phyloP scores from a whole-genome alignment of 2,888 invertebrate species.

The Coronaproctus castanopsis region DNA sequence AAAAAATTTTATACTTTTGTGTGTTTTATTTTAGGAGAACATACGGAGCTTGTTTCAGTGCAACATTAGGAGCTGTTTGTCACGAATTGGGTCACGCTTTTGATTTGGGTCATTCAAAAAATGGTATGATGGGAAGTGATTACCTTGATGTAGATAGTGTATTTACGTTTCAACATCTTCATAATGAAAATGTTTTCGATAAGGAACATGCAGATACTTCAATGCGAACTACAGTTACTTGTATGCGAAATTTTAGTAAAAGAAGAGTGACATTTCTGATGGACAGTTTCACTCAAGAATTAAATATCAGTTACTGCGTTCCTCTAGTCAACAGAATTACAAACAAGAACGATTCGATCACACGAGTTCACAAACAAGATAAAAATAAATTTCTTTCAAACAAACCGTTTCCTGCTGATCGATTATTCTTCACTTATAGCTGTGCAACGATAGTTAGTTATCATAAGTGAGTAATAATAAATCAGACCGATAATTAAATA shows the following conservation, averaged over 20 bases:
- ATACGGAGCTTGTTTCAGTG: conserved; percentile 53
- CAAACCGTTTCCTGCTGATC: conserved; percentile 16
- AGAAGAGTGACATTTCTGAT: background rate
- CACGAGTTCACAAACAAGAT: background rate
- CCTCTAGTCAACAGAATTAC: background rate
- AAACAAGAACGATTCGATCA: background rate
- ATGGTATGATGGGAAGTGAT: conserved; percentile 83
- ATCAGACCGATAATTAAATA: too few species aligned
- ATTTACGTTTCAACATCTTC: conserved; percentile 28
- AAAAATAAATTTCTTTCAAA: background rate
- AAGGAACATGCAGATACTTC: background rate
- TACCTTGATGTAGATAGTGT: conserved; percentile 65
- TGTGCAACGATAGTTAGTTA: conserved; percentile 43
- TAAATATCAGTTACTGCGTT: background rate
- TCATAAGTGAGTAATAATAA: conserved; percentile 39
- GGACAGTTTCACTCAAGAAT: background rate
- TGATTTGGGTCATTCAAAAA: conserved; percentile 73
- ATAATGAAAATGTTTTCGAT: conserved; percentile 11
- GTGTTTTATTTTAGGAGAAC: conserved; percentile 50
- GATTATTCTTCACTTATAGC: conserved; percentile 33
- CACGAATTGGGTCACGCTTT: conserved; percentile 90
- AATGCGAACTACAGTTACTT: background rate
- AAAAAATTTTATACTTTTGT: too few species aligned
- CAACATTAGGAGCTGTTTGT: conserved; percentile 72
- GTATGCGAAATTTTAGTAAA: background rate